Percentiles rank a stretch among this genome's conserved stretches.
These are phyloP conservation scores for Antechinus flavipes DNA, from an alignment of 2,113 vertebrate species.

Conservation along the genomic window DNA sequence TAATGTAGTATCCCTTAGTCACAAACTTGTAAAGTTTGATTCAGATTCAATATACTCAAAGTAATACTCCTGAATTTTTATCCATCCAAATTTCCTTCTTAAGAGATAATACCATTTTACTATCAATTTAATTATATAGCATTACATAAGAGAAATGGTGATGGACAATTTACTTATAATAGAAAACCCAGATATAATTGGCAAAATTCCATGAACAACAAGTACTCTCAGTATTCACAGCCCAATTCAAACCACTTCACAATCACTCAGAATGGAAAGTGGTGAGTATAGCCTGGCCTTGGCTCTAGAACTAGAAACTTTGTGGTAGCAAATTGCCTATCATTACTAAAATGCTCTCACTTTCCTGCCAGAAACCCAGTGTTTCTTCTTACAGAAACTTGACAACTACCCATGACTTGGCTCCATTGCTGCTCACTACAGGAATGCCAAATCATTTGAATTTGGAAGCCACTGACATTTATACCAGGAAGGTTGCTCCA, in stretches of 20 bases:
- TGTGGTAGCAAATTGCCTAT: not conserved
- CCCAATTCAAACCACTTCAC: not conserved
- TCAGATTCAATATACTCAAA: slow-evolving; percentile 26
- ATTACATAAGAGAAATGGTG: not conserved
- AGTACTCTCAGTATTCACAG: not conserved
- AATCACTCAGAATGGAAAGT: not conserved
- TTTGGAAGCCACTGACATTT: not conserved
- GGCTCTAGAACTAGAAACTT: not conserved
- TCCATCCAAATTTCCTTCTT: slow-evolving; percentile 3
- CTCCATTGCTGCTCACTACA: not conserved
- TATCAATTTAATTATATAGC: not conserved
- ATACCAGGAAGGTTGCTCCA: not conserved
- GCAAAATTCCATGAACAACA: not conserved
- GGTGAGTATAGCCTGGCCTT: not conserved
- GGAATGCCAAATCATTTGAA: not conserved
- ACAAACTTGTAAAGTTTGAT: slow-evolving; percentile 22
- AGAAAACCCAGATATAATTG: not conserved
- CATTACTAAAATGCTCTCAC: not conserved
- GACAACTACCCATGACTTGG: not conserved
- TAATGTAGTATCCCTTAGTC: not conserved
- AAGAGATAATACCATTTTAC: not conserved
- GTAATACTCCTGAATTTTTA: slow-evolving; percentile 4
- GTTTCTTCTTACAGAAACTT: not conserved
- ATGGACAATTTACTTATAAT: not conserved
- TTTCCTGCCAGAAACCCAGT: not conserved